Percentiles rank a stretch among this genome's conserved stretches.
phyloP scores from a whole-genome alignment of 2,888 invertebrate species.

The Ennomos erosarius region DNA sequence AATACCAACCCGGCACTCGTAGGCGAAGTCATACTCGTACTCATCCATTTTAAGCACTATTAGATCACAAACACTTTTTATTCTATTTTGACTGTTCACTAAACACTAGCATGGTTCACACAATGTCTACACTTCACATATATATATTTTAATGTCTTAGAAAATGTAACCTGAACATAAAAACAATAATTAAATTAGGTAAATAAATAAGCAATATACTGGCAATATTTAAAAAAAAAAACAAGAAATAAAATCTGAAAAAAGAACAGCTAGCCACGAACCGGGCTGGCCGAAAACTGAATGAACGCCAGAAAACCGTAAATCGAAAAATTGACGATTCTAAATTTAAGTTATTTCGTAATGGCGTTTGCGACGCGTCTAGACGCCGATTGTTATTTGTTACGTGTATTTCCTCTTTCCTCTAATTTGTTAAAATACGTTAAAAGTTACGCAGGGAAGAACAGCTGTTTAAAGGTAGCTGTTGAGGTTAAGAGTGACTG shows the following conservation, averaged over 20 bases:
- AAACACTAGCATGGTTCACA: slow-evolving; percentile 57
- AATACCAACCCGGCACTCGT: slow-evolving; percentile 87
- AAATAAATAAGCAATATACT: slow-evolving; percentile 30
- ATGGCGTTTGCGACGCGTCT: slow-evolving; percentile 62
- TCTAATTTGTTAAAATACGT: slow-evolving; percentile 41
- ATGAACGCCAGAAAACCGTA: slow-evolving; percentile 76
- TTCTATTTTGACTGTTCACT: slow-evolving; percentile 55
- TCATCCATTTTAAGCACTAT: slow-evolving; percentile 72
- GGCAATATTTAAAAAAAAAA: slow-evolving; percentile 21
- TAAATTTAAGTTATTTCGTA: slow-evolving; percentile 81
- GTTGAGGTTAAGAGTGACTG: slow-evolving; percentile 80
- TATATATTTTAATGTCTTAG: slow-evolving; percentile 35
- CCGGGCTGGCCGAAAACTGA: slow-evolving; percentile 73
- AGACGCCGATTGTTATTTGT: slow-evolving; percentile 48
- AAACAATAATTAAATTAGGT: slow-evolving; percentile 28
- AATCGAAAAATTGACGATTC: slow-evolving; percentile 68
- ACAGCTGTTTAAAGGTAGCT: slow-evolving; percentile 72
- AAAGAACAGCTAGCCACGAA: slow-evolving; percentile 56
- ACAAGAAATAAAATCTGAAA: slow-evolving; percentile 30
- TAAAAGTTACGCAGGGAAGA: slow-evolving; percentile 49
- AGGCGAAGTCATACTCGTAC: slow-evolving; percentile 88
- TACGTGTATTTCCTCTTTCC: slow-evolving; percentile 8
- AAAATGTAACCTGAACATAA: slow-evolving; percentile 50
- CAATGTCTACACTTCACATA: slow-evolving; percentile 44
- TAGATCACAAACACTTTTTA: slow-evolving; percentile 51